These are phyloP conservation scores for Onychorhynchus coronatus DNA, from an alignment of 2,113 vertebrate genomes.

Conservation along the genomic window DNA sequence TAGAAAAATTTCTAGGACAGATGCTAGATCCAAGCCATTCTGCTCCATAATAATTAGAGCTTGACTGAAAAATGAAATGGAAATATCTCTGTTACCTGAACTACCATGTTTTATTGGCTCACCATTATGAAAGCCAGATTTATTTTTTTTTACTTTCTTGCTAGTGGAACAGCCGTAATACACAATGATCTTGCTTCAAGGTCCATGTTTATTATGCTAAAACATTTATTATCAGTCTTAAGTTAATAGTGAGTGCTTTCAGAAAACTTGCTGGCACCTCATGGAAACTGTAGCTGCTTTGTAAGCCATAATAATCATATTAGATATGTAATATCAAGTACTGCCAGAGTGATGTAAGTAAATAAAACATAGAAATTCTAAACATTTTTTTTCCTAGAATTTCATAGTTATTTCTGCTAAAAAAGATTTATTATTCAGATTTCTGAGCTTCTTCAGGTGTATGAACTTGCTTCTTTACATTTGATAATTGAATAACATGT, in stretches of 20 bases:
- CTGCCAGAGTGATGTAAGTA: not conserved
- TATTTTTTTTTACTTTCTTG: not conserved
- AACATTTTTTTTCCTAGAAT: not conserved
- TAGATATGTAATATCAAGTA: not conserved
- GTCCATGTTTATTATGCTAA: fast-evolving
- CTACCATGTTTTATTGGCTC: not conserved
- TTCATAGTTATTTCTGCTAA: not conserved
- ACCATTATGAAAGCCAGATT: not conserved
- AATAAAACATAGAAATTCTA: not conserved
- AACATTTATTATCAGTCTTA: not conserved
- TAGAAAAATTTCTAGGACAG: not conserved
- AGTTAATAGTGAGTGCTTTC: not conserved
- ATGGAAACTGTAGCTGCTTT: not conserved
- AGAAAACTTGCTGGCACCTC: not conserved
- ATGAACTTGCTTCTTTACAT: not conserved
- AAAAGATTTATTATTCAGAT: not conserved
- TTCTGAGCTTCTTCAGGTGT: not conserved
- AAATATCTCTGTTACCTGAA: not conserved
- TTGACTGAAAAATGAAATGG: not conserved
- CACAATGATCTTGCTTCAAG: not conserved
- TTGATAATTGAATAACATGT: not conserved
- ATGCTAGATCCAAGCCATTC: not conserved
- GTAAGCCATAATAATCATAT: not conserved
- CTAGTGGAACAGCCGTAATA: not conserved
- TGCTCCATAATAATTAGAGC: not conserved